Percentiles rank a stretch among this genome's conserved stretches.
Evolutionary conservation across 2,888 invertebrate genomes (phyloP).

Genomic region (Limnephilus auricula): DNA sequence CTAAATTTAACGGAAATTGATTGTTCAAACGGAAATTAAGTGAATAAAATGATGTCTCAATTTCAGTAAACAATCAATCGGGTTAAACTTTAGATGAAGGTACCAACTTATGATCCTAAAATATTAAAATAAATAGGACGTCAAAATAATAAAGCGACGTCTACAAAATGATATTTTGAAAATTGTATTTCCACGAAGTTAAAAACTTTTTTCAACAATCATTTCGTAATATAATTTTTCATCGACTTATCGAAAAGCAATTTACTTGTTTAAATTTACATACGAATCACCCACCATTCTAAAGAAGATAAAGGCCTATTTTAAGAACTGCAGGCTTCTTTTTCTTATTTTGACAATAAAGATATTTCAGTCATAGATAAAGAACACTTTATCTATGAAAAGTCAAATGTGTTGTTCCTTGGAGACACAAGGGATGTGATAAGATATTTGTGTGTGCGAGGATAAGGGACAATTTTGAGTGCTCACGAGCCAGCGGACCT

Average conservation of each 20-base stretch:
- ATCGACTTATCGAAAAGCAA: neutral
- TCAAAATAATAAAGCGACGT: neutral
- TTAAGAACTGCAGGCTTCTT: neutral
- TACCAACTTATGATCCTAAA: neutral
- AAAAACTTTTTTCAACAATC: neutral
- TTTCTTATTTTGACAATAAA: neutral
- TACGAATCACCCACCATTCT: neutral
- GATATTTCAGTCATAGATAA: neutral
- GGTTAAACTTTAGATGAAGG: neutral
- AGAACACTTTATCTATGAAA: neutral
- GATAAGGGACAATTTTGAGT: neutral
- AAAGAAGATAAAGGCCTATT: neutral
- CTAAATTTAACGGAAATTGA: constrained; percentile 2
- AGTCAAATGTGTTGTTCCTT: constrained; percentile 2
- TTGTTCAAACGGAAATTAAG: neutral
- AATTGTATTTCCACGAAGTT: neutral
- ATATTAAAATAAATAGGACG: neutral
- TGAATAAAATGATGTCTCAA: neutral
- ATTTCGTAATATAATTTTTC: neutral
- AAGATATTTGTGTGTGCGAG: neutral
- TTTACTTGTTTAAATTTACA: neutral
- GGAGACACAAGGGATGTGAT: neutral
- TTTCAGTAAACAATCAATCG: neutral
- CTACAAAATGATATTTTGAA: neutral
- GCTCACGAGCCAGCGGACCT: neutral